Evolutionary conservation across 1,140 invertebrate genomes (phyloP).

Genomic region (Microvelia longipes): DNA sequence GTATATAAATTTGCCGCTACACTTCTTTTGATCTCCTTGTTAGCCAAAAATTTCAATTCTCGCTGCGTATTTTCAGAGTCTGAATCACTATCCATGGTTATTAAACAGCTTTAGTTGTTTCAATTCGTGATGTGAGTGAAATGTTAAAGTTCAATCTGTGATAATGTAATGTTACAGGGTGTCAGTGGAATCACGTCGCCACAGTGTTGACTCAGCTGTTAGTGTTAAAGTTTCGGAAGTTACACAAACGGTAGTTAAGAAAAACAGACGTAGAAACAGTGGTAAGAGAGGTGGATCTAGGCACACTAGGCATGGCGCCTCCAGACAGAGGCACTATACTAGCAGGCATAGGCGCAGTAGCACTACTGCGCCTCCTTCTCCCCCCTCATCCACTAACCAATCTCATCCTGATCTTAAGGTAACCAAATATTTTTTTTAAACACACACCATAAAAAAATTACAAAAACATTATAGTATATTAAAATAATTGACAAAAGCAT

Average conservation of each 20-base stretch:
- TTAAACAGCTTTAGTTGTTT: no score
- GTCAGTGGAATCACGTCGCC: constrained; percentile 62
- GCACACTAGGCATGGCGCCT: not conserved
- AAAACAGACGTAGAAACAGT: constrained; percentile 5
- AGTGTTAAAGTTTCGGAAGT: constrained; percentile 67
- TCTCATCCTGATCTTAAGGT: not conserved
- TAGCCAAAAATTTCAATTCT: no score
- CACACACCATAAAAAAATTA: no score
- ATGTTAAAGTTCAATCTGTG: no score
- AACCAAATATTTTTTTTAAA: not conserved
- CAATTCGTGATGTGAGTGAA: no score
- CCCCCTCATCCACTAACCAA: not conserved
- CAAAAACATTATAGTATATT: no score
- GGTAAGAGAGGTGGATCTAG: not conserved
- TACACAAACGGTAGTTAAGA: constrained; percentile 44
- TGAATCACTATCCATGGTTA: no score
- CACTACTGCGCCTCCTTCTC: constrained; percentile 1
- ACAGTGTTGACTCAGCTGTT: constrained; percentile 69
- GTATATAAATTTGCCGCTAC: no score
- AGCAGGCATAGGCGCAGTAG: not conserved
- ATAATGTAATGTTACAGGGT: no score
- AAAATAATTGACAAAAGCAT: constrained; percentile 3
- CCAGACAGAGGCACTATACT: not conserved
- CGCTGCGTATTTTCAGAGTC: no score
- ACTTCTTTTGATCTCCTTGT: no score